Evolutionary conservation across 2,888 invertebrate genomes (phyloP), one percentile per base, ranked within the genome.

Genomic region (Synanthedon andrenaeformis): DNA sequence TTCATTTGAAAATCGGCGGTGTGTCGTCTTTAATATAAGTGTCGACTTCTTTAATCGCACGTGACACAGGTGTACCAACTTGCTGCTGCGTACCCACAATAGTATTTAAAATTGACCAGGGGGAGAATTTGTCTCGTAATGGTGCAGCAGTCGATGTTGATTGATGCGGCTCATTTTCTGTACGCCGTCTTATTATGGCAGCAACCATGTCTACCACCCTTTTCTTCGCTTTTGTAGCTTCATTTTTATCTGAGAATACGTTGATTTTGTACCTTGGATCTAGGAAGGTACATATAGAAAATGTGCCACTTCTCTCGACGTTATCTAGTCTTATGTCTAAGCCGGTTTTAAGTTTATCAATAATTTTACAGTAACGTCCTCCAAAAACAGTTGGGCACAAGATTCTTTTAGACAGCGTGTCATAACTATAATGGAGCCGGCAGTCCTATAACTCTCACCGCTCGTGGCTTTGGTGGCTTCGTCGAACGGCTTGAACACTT

Each of bases 201-300:
- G 48, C 52, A 4, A 58, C 53, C 17, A 56, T 42, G 6, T 60
- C 56, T 53, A 56, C 53, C 3, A 61, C 54, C 10, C 19, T 19
- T 53, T 56, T 57, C 41, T 53, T 53, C 13, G 60, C 53, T 1
- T 57, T 58, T 50, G 8, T 53, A 4, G 58, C 58, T 17, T 60
- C 58, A 53, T 58, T 56, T 28, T 17, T 1, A 41, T 60, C 63
- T 35, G 49, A 6, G 53, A 63, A 59, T 41, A 56, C 55, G 4
- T 41, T 13, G 8, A 52, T 14, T 58, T 63, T 63, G 48, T 58
- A 60, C 6, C 60, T 52, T 10, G 63, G 61, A 49, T 60, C 61
- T 54, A 59, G 51, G 42, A 61, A 49, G 11, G 59, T 61, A 51
- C 59, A 59, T 13, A 58, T 49, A 0, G 57, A 54, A 48, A 61